Evolutionary conservation across 2,888 invertebrate species (phyloP).

Genomic region (Acanthosepion esculentum): DNA sequence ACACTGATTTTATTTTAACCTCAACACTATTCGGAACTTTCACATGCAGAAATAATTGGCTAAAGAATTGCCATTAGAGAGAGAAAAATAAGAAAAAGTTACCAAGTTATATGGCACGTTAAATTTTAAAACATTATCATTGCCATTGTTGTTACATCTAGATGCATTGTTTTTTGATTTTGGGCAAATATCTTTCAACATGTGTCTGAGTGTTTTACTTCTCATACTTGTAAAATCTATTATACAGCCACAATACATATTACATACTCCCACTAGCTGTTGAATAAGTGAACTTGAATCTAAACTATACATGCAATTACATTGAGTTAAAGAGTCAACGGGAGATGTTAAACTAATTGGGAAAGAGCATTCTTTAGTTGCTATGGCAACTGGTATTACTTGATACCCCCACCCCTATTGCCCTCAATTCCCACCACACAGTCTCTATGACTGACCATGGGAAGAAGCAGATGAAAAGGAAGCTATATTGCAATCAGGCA

Average conservation of each 20-base stretch:
- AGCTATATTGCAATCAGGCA: neutral
- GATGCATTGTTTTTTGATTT: no score
- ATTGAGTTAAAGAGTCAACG: neutral
- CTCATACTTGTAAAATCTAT: neutral
- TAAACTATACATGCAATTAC: neutral
- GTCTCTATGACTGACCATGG: neutral
- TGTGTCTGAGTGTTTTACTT: no score
- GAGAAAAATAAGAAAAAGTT: no score
- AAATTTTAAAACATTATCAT: no score
- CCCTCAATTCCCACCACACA: no score
- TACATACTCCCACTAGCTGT: neutral
- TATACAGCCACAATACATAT: neutral
- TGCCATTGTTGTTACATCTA: no score
- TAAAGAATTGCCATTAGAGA: no score
- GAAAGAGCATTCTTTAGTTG: neutral
- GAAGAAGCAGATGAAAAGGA: constrained; percentile 17
- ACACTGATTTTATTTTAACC: no score
- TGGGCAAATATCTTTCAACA: no score
- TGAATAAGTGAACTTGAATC: neutral
- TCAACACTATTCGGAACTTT: no score
- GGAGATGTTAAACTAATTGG: neutral
- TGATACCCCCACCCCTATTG: neutral
- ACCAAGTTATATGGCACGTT: no score
- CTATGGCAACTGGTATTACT: constrained; percentile 22
- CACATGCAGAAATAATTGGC: no score